Evolutionary conservation across 2,888 invertebrate species (phyloP).

Genomic region (Xestobium rufovillosum): DNA sequence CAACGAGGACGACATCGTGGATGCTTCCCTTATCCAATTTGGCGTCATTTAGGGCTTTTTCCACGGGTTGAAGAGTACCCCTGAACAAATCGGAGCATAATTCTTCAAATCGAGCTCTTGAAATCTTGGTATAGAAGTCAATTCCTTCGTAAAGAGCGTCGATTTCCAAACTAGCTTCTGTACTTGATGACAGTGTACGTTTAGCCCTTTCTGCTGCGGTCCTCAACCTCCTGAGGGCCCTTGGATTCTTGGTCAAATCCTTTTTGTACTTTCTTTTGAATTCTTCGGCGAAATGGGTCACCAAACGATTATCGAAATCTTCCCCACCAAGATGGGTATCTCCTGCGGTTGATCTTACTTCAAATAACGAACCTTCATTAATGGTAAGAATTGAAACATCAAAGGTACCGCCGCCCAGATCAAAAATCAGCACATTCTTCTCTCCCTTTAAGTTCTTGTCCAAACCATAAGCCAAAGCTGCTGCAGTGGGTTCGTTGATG

Average conservation of each 20-base stretch:
- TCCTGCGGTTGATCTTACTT: conserved; percentile 72
- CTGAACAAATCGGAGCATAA: conserved; percentile 66
- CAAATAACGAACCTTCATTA: conserved; percentile 67
- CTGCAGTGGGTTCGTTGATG: conserved; percentile 74
- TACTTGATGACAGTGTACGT: conserved; percentile 64
- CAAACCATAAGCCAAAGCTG: conserved; percentile 65
- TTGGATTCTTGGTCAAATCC: conserved; percentile 42
- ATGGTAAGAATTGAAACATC: conserved; percentile 76
- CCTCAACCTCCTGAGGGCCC: conserved; percentile 42
- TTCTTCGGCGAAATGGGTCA: conserved; percentile 49
- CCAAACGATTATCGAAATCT: conserved; percentile 51
- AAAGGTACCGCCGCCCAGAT: conserved; percentile 58
- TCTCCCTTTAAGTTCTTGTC: conserved; percentile 60
- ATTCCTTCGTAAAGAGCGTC: conserved; percentile 66
- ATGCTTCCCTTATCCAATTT: conserved; percentile 67
- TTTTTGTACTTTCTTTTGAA: conserved; percentile 46
- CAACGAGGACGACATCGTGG: conserved; percentile 74
- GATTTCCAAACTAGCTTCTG: conserved; percentile 67
- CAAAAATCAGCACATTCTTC: conserved; percentile 56
- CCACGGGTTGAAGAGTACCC: conserved; percentile 67
- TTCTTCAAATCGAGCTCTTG: conserved; percentile 70
- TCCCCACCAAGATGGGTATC: conserved; percentile 78
- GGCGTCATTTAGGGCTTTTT: conserved; percentile 69
- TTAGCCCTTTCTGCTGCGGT: conserved; percentile 48
- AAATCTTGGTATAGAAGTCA: conserved; percentile 58